Conservation (phyloP, 2,888 invertebrate genomes). For the Megaustenia siamemsis region DNA sequence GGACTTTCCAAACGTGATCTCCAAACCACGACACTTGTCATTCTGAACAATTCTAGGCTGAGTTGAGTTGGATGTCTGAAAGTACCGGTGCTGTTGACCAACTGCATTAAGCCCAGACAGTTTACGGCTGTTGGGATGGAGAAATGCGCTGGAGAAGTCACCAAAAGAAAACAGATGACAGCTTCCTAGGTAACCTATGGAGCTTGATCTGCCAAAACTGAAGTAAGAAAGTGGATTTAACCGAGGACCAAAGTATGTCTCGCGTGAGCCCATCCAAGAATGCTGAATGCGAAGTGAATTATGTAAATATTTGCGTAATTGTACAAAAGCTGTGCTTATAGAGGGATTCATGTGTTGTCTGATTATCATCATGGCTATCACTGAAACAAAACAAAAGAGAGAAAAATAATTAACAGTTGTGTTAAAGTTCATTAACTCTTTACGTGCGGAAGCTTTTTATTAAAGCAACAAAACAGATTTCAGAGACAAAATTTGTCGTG, state of each 20-base stretch:
- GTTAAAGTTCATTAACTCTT: no score
- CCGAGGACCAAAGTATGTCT: no score
- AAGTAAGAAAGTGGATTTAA: neutral
- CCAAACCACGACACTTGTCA: neutral
- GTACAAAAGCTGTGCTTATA: neutral
- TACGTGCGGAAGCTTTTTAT: no score
- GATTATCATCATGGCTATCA: neutral
- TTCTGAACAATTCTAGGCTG: neutral
- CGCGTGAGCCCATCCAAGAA: neutral
- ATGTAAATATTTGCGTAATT: neutral
- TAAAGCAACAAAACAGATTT: no score
- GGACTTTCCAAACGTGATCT: neutral
- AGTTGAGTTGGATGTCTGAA: neutral
- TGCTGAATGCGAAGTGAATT: neutral
- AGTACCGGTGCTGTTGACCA: neutral
- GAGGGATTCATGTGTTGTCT: neutral
- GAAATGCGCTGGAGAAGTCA: neutral
- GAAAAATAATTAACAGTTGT: no score
- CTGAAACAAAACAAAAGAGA: neutral
- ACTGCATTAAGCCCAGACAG: neutral
- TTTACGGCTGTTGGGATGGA: neutral
- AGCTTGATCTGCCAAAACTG: neutral
- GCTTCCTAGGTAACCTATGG: neutral
- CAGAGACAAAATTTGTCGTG: no score
- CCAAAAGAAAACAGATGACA: neutral